A percentile compares a stretch with the other conserved stretches of the same genome.
phyloP scores from a whole-genome alignment of 2,888 invertebrate genomes.

The Helleia helle region DNA sequence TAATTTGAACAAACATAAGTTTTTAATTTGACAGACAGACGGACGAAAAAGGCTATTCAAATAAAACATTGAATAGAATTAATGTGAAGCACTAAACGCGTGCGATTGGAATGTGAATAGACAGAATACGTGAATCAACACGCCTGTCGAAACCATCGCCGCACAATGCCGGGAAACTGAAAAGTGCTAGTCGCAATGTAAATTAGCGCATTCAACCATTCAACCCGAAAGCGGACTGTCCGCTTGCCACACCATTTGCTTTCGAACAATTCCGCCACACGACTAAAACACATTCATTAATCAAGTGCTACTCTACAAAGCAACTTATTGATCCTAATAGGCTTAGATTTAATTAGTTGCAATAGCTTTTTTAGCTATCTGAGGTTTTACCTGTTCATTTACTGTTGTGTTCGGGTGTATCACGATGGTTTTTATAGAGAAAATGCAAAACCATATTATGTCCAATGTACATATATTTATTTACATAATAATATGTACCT shows the following conservation, averaged over 20 bases:
- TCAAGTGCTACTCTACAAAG: conserved; percentile 12
- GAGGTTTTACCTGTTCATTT: background rate
- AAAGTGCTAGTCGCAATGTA: conserved; percentile 46
- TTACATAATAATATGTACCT: too few species aligned
- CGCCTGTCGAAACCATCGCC: conserved; percentile 3
- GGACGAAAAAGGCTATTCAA: background rate
- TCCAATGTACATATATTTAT: too few species aligned
- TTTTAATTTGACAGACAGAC: too few species aligned
- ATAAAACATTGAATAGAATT: background rate
- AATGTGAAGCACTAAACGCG: background rate
- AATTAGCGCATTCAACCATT: conserved; percentile 48
- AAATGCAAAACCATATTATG: too few species aligned
- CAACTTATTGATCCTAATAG: conserved; percentile 11
- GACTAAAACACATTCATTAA: conserved; percentile 16
- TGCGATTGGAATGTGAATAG: conserved; percentile 3
- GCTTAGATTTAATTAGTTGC: conserved; percentile 9
- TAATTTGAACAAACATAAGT: too few species aligned
- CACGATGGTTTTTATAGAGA: too few species aligned
- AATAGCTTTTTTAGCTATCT: background rate
- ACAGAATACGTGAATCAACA: conserved; percentile 8
- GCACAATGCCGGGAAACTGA: conserved; percentile 22
- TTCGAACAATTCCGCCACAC: conserved; percentile 33
- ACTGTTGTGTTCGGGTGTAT: too few species aligned
- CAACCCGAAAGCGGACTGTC: conserved; percentile 39
- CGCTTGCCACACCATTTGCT: conserved; percentile 46